Conservation (phyloP, 2,797 vertebrate genomes). For the Spinus olivaceus region DNA sequence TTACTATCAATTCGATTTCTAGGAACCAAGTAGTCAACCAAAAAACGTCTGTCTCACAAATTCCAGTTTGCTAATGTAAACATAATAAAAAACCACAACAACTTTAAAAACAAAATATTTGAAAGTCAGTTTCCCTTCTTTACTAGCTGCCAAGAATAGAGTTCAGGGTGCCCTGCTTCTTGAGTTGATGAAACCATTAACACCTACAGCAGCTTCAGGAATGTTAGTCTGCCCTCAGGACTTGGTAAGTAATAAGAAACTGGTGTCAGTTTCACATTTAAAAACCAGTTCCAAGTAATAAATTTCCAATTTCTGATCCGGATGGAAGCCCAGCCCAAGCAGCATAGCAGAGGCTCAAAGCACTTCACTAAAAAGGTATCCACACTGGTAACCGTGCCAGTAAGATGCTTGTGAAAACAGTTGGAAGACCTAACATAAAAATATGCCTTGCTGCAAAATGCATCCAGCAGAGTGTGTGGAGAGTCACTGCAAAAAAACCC, state of each 20-base stretch:
- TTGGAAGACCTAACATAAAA: not conserved
- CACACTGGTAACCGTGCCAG: not conserved
- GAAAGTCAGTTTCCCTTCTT: constrained; percentile 28
- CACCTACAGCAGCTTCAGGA: constrained; percentile 54
- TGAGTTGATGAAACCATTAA: constrained; percentile 59
- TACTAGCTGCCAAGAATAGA: constrained; percentile 44
- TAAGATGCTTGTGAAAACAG: not conserved
- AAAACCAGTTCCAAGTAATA: constrained; percentile 44
- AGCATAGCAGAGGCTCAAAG: not conserved
- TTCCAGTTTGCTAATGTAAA: constrained; percentile 31
- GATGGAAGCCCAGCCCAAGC: constrained; percentile 4
- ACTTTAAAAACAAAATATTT: constrained; percentile 44
- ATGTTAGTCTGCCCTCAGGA: constrained; percentile 54
- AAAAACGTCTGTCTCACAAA: not conserved
- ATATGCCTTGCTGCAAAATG: not conserved
- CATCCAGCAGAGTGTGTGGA: not conserved
- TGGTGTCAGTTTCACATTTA: constrained; percentile 41
- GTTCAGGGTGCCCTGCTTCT: constrained; percentile 30
- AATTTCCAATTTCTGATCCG: constrained; percentile 28
- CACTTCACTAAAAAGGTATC: not conserved
- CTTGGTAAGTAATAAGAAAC: constrained; percentile 51
- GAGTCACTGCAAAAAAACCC: not conserved
- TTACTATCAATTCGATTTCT: constrained; percentile 14
- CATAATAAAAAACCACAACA: not conserved
- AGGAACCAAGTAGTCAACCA: constrained; percentile 1